Evolutionary conservation across 2,113 vertebrate genomes (phyloP).

Genomic region (Brachyhypopomus gauderio): DNA sequence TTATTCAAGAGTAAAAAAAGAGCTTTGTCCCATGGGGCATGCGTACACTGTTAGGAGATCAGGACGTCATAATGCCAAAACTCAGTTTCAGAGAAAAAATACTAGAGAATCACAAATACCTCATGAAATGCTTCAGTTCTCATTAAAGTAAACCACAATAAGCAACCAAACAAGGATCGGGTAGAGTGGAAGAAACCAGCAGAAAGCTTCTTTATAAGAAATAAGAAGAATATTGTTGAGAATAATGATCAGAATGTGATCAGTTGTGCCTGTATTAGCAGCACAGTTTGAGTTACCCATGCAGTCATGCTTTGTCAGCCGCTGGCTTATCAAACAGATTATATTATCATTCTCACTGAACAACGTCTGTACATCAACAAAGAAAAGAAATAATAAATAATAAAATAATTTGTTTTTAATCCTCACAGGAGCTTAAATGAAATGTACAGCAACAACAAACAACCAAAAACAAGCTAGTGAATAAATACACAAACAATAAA

Average conservation of each 20-base stretch:
- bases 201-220: conserved; percentile 72
- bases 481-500: conserved; percentile 43
- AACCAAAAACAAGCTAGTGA: conserved; percentile 23
- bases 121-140: conserved; percentile 70
- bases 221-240: conserved; percentile 73
- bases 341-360: conserved; percentile 73
- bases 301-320: conserved; percentile 81
- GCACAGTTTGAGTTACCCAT: conserved; percentile 75
- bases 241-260: conserved; percentile 70
- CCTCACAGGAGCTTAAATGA: conserved; percentile 66
- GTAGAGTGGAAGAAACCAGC: conserved; percentile 63
- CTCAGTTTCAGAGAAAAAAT: conserved; percentile 62
- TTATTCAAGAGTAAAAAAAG: conserved; percentile 88
- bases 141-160: conserved; percentile 74
- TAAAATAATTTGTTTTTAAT: conserved; percentile 56
- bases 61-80: conserved; percentile 66
- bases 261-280: conserved; percentile 66
- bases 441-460: conserved; percentile 69
- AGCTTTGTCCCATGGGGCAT: conserved; percentile 82
- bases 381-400: conserved; percentile 28
- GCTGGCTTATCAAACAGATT: conserved; percentile 72
- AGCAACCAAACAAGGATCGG: conserved; percentile 72
- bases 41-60: conserved; percentile 79
- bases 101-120: conserved; percentile 63
- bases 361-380: conserved; percentile 74